These are phyloP conservation scores for Varanus salvator DNA, from an alignment of 2,113 vertebrate genomes.

Conservation along the genomic window DNA sequence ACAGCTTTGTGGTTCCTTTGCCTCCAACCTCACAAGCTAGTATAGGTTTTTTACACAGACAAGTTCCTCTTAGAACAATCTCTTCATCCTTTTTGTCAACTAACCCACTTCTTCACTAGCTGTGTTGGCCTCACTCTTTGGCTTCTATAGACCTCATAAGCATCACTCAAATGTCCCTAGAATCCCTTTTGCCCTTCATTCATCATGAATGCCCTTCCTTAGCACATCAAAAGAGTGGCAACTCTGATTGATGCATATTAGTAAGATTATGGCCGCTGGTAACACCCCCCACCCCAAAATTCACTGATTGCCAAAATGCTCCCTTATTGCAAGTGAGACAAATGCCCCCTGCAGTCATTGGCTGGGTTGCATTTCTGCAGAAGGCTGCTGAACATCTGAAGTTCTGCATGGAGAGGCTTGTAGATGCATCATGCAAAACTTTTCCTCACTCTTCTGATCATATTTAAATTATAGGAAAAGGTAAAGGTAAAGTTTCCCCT, in stretches of 20 bases:
- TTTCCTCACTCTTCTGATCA: neutral
- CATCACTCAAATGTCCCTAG: neutral
- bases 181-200: neutral
- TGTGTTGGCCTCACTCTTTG: neutral
- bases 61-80: neutral
- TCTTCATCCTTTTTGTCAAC: neutral
- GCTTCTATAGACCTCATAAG: neutral
- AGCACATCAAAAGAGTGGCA: neutral
- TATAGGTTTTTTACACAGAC: neutral
- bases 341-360: neutral
- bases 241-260: neutral
- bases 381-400: neutral
- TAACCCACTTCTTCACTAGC: neutral
- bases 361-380: neutral
- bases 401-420: neutral
- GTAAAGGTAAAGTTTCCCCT: no score
- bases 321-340: no score
- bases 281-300: neutral
- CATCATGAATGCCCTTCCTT: neutral
- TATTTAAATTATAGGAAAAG: neutral
- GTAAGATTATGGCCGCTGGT: no score
- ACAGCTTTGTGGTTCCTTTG: neutral
- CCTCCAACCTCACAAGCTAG: neutral
- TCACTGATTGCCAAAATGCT: neutral
- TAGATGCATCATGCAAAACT: neutral